Percentiles rank a stretch among this genome's conserved stretches.
phyloP scores from a whole-genome alignment of 2,888 invertebrate species.

The Zeuzera pyrina region DNA sequence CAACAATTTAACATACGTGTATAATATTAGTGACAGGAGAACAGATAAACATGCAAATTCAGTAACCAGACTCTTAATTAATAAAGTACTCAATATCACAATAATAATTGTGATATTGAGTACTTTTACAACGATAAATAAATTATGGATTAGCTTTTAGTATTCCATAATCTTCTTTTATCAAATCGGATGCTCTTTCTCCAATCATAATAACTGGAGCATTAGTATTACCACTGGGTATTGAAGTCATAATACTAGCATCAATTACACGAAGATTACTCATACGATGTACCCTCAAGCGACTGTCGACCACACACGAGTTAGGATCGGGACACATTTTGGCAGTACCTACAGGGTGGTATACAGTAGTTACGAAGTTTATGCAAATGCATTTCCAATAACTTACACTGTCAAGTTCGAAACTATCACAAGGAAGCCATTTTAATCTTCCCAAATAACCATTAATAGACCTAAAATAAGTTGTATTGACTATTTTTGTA shows the following conservation, averaged over 20 bases:
- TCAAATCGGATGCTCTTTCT: constrained; percentile 82
- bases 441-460: constrained; percentile 29
- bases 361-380: constrained; percentile 67
- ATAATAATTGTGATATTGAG: too few species aligned
- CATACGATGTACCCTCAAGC: constrained; percentile 76
- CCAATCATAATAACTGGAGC: constrained; percentile 86
- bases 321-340: constrained; percentile 73
- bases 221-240: constrained; percentile 85
- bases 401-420: constrained; percentile 24
- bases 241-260: constrained; percentile 84
- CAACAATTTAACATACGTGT: too few species aligned
- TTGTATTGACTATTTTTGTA: constrained; percentile 28
- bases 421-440: constrained; percentile 29
- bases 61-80: too few species aligned
- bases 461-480: constrained; percentile 31
- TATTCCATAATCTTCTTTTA: constrained; percentile 61
- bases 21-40: too few species aligned
- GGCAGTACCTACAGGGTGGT: constrained; percentile 79
- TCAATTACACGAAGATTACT: constrained; percentile 78
- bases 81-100: too few species aligned
- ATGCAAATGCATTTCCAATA: constrained; percentile 48
- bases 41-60: too few species aligned
- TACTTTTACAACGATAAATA: too few species aligned
- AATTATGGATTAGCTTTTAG: background rate
- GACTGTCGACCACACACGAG: constrained; percentile 54